Evolutionary conservation across 2,888 invertebrate species (phyloP).

Genomic region (Agrotis puta): DNA sequence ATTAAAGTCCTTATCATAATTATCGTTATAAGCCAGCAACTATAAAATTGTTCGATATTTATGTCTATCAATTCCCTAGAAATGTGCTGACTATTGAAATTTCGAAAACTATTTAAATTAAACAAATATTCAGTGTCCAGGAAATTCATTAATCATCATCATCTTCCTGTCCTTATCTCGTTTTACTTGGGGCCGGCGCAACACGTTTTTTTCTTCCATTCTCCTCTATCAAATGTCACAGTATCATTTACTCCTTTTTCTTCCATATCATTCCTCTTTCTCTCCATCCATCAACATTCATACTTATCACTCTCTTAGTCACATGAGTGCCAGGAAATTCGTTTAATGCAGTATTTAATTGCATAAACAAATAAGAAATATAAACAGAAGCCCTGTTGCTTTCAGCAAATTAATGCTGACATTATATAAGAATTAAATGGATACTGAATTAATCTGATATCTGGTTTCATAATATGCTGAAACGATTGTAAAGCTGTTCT

Average conservation of each 20-base stretch:
- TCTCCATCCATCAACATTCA: too few species aligned
- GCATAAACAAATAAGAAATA: too few species aligned
- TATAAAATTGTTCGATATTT: not conserved
- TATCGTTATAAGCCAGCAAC: not conserved
- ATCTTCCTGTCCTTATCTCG: too few species aligned
- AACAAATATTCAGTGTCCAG: constrained; percentile 7
- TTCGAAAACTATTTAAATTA: not conserved
- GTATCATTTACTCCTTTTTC: too few species aligned
- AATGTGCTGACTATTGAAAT: constrained; percentile 1
- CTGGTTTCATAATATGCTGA: not conserved
- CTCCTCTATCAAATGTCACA: too few species aligned
- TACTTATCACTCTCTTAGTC: too few species aligned
- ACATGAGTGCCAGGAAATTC: too few species aligned
- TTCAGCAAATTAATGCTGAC: not conserved
- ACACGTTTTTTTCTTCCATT: too few species aligned
- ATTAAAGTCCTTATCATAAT: not conserved
- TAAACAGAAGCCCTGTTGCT: not conserved
- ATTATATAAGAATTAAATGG: constrained; percentile 2
- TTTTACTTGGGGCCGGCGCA: too few species aligned
- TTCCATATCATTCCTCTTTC: too few species aligned
- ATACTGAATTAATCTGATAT: not conserved
- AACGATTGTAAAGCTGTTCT: not conserved
- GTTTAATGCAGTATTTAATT: constrained; percentile 21
- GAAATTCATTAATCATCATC: constrained; percentile 13
- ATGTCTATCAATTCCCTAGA: not conserved